Evolutionary conservation across 2,113 vertebrate species (phyloP).

Genomic region (Mixornis gularis): DNA sequence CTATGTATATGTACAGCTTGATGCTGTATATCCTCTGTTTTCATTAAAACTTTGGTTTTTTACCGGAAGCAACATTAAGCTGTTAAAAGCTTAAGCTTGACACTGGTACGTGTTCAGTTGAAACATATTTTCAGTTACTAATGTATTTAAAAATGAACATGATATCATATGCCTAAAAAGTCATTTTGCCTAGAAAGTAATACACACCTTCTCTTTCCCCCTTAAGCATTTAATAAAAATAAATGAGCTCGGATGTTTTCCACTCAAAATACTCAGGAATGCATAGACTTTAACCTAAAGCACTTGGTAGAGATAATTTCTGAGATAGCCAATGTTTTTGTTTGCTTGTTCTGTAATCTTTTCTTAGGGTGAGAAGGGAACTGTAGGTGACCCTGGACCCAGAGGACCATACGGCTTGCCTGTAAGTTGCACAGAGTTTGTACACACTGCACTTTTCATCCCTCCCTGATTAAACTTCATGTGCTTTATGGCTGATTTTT

Average conservation of each 20-base stretch:
- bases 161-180: background rate
- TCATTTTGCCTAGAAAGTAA: background rate
- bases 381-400: conserved; percentile 86
- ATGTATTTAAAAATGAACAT: background rate
- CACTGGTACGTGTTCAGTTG: background rate
- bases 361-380: conserved; percentile 82
- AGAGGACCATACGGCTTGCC: conserved; percentile 94
- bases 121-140: background rate
- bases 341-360: conserved; percentile 26
- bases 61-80: background rate
- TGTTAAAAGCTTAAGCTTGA: background rate
- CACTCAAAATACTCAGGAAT: background rate
- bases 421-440: conserved; percentile 76
- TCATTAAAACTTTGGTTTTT: background rate
- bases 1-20: background rate
- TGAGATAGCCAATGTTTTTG: background rate
- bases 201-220: background rate
- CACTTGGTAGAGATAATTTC: background rate
- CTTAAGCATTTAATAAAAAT: background rate
- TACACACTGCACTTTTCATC: background rate
- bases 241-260: background rate
- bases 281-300: background rate
- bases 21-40: background rate
- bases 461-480: background rate
- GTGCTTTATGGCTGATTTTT: conserved; percentile 12